A percentile compares a stretch with the other conserved stretches of the same genome.
phyloP scores from a whole-genome alignment of 2,113 vertebrate genomes.

The Mirounga angustirostris region DNA sequence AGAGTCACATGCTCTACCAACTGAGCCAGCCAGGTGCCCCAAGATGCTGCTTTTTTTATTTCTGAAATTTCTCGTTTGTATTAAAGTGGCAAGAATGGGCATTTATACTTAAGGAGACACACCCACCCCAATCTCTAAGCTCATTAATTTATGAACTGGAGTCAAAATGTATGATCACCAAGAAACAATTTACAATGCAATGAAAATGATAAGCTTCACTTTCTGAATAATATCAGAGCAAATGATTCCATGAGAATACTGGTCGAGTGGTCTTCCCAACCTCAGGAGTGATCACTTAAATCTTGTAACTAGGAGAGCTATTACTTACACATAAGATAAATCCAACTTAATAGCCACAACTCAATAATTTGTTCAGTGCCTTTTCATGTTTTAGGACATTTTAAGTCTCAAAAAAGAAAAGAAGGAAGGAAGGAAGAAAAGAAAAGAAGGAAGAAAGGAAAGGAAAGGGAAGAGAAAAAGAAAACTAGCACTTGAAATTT shows the following conservation, averaged over 20 bases:
- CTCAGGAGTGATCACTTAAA: background rate
- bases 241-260: background rate
- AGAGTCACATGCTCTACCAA: background rate
- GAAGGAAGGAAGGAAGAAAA: background rate
- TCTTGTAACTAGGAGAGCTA: background rate
- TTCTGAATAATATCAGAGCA: background rate
- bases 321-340: conserved; percentile 52
- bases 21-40: background rate
- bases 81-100: background rate
- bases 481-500: background rate
- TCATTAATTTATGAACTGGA: conserved; percentile 40
- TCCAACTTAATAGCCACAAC: conserved; percentile 44
- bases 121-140: background rate
- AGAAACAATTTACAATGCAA: background rate
- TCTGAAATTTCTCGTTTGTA: background rate
- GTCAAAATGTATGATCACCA: background rate
- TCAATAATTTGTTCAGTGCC: background rate
- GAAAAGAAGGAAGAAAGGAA: background rate
- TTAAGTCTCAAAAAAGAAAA: background rate
- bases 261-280: background rate
- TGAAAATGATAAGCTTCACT: background rate
- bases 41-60: background rate
- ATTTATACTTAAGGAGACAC: background rate
- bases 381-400: background rate
- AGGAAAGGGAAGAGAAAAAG: background rate